A percentile compares a stretch with the other conserved stretches of the same genome.
Evolutionary conservation across 2,797 vertebrate genomes (phyloP).

Genomic region (Furcifer pardalis): DNA sequence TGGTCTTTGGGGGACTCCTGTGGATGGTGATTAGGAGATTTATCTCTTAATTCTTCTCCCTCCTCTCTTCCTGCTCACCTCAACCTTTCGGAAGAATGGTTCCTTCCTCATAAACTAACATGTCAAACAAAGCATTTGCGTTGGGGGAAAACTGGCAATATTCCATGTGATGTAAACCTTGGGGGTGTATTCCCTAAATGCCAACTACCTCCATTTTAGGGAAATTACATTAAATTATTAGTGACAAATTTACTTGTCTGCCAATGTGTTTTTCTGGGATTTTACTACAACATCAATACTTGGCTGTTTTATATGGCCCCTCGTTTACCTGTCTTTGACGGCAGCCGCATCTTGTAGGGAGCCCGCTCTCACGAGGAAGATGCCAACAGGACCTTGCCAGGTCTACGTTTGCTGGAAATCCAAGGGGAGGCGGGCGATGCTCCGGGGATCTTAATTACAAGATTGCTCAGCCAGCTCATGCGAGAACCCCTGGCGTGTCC

Average conservation of each 20-base stretch:
- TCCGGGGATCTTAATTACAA: neutral
- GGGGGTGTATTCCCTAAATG: conserved; percentile 82
- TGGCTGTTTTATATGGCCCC: conserved; percentile 80
- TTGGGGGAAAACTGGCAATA: conserved; percentile 66
- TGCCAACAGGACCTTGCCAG: conserved; percentile 74
- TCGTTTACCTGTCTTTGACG: conserved; percentile 82
- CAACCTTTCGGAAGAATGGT: conserved; percentile 73
- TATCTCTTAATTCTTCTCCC: conserved; percentile 27
- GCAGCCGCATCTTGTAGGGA: conserved; percentile 80
- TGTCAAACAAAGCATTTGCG: conserved; percentile 79
- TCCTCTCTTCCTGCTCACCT: conserved; percentile 40
- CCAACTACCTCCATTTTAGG: conserved; percentile 84
- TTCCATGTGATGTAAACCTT: conserved; percentile 82
- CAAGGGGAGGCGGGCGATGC: conserved; percentile 60
- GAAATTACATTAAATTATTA: conserved; percentile 87
- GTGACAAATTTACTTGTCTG: conserved; percentile 87
- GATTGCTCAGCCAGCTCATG: neutral
- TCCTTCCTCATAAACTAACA: conserved; percentile 78
- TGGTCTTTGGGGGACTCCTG: conserved; percentile 24
- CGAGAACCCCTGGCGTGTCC: conserved; percentile 42
- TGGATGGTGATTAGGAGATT: conserved; percentile 44
- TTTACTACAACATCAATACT: conserved; percentile 86
- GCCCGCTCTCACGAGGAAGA: conserved; percentile 75
- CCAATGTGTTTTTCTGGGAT: conserved; percentile 85
- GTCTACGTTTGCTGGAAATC: conserved; percentile 75